Evolutionary conservation across 2,888 invertebrate species (phyloP).

Genomic region (Meliscaeva auricollis): DNA sequence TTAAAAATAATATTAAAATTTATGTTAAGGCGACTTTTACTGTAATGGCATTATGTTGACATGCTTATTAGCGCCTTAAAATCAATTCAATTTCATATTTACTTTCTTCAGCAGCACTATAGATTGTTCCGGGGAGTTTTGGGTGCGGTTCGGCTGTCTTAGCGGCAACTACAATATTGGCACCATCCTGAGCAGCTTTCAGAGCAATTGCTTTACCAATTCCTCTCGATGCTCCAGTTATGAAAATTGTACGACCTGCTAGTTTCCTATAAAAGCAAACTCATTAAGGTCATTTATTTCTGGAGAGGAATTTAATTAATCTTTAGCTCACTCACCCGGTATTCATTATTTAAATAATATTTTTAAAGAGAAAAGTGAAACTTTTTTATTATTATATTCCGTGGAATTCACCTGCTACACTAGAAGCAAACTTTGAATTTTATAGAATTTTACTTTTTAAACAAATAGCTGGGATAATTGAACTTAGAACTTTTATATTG

Average conservation of each 20-base stretch:
- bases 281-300: constrained; percentile 14
- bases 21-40: too few species aligned
- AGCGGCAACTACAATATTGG: constrained; percentile 93
- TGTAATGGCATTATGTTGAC: neutral
- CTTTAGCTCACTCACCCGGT: constrained; percentile 53
- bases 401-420: neutral
- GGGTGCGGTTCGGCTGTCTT: constrained; percentile 93
- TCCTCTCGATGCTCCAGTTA: constrained; percentile 98
- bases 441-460: too few species aligned
- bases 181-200: constrained; percentile 94
- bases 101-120: constrained; percentile 93
- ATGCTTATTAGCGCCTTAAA: constrained; percentile 1
- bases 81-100: constrained; percentile 55
- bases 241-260: constrained; percentile 95
- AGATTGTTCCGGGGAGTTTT: constrained; percentile 90
- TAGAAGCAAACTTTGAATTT: too few species aligned
- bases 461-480: neutral
- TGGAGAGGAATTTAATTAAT: neutral
- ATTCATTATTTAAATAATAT: constrained; percentile 50
- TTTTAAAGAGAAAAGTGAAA: constrained; percentile 7
- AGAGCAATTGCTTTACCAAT: constrained; percentile 97
- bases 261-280: constrained; percentile 82
- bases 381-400: constrained; percentile 13
- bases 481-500: constrained; percentile 36
- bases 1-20: too few species aligned